These are phyloP conservation scores for Exephanes ischioxanthus DNA, from an alignment of 2,888 invertebrate species.

Conservation along the genomic window DNA sequence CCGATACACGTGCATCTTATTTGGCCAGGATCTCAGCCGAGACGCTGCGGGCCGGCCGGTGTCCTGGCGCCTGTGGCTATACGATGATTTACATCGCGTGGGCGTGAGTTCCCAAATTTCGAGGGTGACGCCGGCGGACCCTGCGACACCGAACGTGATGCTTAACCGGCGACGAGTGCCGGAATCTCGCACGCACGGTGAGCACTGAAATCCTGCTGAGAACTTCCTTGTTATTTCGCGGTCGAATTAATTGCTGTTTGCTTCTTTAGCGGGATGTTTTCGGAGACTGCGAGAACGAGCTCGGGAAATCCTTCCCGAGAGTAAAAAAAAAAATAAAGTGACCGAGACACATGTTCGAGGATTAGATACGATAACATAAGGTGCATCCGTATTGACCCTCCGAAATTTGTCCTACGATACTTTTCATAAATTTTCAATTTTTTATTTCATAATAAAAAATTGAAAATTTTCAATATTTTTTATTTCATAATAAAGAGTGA, in stretches of 20 bases:
- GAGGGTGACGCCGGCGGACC: conserved; percentile 45
- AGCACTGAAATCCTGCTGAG: conserved; percentile 11
- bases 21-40: conserved; percentile 79
- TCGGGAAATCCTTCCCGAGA: conserved; percentile 22
- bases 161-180: conserved; percentile 40
- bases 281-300: conserved; percentile 70
- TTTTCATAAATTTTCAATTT: not conserved
- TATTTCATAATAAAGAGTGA: not conserved
- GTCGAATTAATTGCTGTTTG: conserved; percentile 80
- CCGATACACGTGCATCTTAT: conserved; percentile 81
- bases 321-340: not conserved
- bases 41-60: conserved; percentile 61
- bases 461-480: too few species aligned
- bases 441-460: too few species aligned
- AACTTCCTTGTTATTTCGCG: conserved; percentile 81
- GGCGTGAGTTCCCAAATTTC: conserved; percentile 71
- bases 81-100: conserved; percentile 76
- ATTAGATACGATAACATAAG: conserved; percentile 51
- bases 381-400: conserved; percentile 44
- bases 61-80: conserved; percentile 78
- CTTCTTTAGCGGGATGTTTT: conserved; percentile 78
- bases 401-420: not conserved
- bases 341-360: conserved; percentile 37
- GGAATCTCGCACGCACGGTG: conserved; percentile 2
- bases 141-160: conserved; percentile 58